phyloP scores from a whole-genome alignment of 2,888 invertebrate species.

The Drosophila putrida region DNA sequence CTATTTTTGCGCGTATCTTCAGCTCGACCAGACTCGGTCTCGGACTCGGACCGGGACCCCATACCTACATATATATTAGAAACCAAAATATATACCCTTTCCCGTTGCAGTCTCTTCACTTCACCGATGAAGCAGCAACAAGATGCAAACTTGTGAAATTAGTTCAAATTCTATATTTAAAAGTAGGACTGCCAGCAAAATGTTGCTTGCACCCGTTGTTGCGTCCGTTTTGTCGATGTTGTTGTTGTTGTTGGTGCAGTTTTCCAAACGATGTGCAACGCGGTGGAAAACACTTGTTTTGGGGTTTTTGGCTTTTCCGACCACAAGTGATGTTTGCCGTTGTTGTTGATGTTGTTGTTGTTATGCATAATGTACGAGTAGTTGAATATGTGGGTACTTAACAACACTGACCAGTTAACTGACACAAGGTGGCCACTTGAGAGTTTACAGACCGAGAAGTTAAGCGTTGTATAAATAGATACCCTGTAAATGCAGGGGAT shows the following conservation, averaged over 20 bases:
- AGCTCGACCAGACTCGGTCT: constrained; percentile 55
- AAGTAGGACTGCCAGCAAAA: constrained; percentile 74
- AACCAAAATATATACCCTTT: constrained; percentile 2
- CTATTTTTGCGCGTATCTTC: constrained; percentile 69
- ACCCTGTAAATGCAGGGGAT: constrained; percentile 26
- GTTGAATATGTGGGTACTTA: constrained; percentile 28
- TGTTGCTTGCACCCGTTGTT: constrained; percentile 59
- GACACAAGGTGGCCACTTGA: constrained; percentile 52
- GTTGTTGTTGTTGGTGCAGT: constrained; percentile 27
- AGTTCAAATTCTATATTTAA: constrained; percentile 84
- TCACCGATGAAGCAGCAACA: constrained; percentile 60
- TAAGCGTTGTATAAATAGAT: constrained; percentile 9
- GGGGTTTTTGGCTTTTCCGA: constrained; percentile 54
- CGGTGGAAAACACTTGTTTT: constrained; percentile 78
- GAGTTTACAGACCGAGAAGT: constrained; percentile 49
- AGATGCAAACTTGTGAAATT: constrained; percentile 72
- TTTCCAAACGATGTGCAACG: constrained; percentile 69
- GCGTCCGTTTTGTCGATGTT: constrained; percentile 3
- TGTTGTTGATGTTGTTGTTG: background rate
- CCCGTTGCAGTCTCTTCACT: constrained; percentile 37
- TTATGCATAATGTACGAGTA: constrained; percentile 33
- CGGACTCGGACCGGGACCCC: constrained; percentile 21
- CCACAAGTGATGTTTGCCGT: constrained; percentile 43
- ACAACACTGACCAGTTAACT: constrained; percentile 47
- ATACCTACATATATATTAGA: constrained; percentile 1